Base-by-base conservation (phyloP, 2,113 vertebrate species). In the Anhinga anhinga region DNA sequence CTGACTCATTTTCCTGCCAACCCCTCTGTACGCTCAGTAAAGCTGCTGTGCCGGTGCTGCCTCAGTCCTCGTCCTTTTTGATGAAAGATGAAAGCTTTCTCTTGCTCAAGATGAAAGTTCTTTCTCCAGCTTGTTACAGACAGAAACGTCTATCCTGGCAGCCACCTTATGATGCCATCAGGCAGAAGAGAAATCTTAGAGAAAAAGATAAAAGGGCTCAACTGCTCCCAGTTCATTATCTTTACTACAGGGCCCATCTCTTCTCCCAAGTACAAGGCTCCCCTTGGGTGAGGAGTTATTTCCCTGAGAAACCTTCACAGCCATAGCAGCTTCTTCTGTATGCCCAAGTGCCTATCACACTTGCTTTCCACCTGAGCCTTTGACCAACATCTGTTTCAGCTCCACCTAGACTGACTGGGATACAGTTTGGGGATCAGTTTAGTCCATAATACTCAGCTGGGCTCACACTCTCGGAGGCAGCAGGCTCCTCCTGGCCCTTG, bases 31-130 rank as follows among this genome's bases (percentile, higher is more conserved):
- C 21, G 1, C 44, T 7, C 27, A 0, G 67, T 5, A 25, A 50
- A 45, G 74, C 63, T 6, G 49, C 73, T 56, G 56, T 4, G 22
- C 90, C 13, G 2, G 44, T 14, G 56, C 90, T 92, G 49, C 88
- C 82, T 42, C 7, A 1, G 53, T 25, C 74, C 91, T 77, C 0
- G 2, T 30, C 92, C 79, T 47, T 61, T 87, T 10, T 86, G 67
- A 81, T 27, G 49, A 47, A 59, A 95, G 62, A 94, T 44, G 74
- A 95, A 93, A 95, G 91, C 91, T 56, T 53, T 47, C 70, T 74
- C 63, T 70, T 50, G 29, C 88, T 71, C 71, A 47, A 44, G 76
- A 90, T 83, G 42, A 93, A 96, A 94, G 95, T 44, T 65, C 80
- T 81, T 70, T 52, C 63, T 67, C 42, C 76, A 30, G 87, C 84